Base-by-base conservation (phyloP, 2,113 vertebrate genomes). In the Solea solea region DNA sequence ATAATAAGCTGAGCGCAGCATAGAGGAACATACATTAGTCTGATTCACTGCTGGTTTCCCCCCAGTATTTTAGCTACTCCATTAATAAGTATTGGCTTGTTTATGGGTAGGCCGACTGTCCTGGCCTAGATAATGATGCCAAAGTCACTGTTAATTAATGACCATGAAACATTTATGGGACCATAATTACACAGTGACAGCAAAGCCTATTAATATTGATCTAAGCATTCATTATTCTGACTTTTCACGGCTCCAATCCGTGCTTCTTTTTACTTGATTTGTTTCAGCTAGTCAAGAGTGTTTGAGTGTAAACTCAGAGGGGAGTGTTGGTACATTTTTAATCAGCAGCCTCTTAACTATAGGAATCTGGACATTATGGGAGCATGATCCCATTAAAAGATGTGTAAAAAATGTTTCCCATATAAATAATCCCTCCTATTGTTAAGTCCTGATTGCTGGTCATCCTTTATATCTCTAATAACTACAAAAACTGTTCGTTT, bases 121-220 rank as follows among this genome's bases (percentile, higher is more conserved):
- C 57, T 88, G 86, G 83, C 89, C 86, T 86, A 88, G 87, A 89
- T 89, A 90, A 69, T 48, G 74, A 86, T 73, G 87, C 87, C 87
- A 90, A 87, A 86, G 82, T 81, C 82, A 78, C 82, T 86, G 87
- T 89, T 91, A 91, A 90, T 89, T 87, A 90, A 91, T 86, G 91
- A 86, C 81, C 78, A 90, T 91, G 65, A 92, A 92, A 88, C 86
- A 86, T 91, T 88, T 72, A 90, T 89, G 72, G 64, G 54, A 65
- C 71, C 76, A 77, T 84, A 83, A 88, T 88, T 87, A 85, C 80
- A 83, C 73, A 75, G 73, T 74, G 75, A 65, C 75, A 76, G 83
- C 72, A 75, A 67, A 77, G 65, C 74, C 78, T 74, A 91, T 90
- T 87, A 90, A 90, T 90, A 91, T 88, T 87, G 86, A 90, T 88